Evolutionary conservation across 2,888 invertebrate genomes (phyloP).

Genomic region (Hydraecia micacea): DNA sequence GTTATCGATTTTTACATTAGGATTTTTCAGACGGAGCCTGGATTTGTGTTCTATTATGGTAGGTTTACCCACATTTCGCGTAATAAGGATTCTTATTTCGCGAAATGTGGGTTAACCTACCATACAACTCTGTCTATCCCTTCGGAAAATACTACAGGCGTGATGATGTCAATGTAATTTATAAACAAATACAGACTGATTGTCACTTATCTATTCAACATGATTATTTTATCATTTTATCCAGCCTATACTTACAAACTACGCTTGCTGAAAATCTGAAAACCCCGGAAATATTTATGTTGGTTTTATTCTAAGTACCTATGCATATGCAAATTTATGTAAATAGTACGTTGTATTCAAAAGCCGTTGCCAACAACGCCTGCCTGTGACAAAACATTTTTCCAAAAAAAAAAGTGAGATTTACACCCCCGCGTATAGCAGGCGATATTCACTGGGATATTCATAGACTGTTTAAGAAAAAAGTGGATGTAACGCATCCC

Average conservation of each 20-base stretch:
- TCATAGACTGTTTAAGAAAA: constrained; percentile 64
- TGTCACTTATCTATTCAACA: neutral
- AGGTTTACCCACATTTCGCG: no score
- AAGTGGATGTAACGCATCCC: constrained; percentile 58
- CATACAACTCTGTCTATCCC: no score
- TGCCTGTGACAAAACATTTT: constrained; percentile 55
- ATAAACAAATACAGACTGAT: neutral
- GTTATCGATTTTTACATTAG: neutral
- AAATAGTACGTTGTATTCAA: constrained; percentile 63
- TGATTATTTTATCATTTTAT: constrained; percentile 2
- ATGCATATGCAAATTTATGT: constrained; percentile 63
- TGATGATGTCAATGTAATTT: neutral
- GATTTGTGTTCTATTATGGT: neutral
- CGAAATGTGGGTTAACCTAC: neutral
- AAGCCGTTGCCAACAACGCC: constrained; percentile 50
- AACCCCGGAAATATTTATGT: constrained; percentile 44
- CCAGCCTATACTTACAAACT: neutral
- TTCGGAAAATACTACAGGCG: neutral
- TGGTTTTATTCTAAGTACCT: constrained; percentile 52
- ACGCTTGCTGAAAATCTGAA: constrained; percentile 28
- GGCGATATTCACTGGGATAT: constrained; percentile 65
- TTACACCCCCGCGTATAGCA: constrained; percentile 69
- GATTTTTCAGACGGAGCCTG: neutral
- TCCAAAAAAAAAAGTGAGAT: constrained; percentile 39
- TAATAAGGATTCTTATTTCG: neutral